These are phyloP conservation scores for Ganaspis brasiliensis DNA, from an alignment of 2,888 invertebrate species.

Conservation along the genomic window DNA sequence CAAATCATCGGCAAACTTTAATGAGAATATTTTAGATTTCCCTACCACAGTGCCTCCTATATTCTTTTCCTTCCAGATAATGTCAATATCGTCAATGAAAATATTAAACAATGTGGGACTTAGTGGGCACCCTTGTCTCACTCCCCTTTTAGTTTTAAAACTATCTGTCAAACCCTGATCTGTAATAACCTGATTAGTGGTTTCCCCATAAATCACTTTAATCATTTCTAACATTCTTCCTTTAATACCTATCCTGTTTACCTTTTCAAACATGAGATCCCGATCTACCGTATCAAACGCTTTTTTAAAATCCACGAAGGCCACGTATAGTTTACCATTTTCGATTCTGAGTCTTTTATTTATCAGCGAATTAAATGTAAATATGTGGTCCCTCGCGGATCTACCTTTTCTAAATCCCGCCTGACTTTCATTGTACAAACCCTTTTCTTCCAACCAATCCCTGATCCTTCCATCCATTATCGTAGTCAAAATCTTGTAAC, in stretches of 20 bases:
- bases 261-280: constrained; percentile 31
- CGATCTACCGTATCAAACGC: constrained; percentile 56
- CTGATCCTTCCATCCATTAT: constrained; percentile 29
- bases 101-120: constrained; percentile 36
- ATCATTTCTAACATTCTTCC: constrained; percentile 42
- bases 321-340: constrained; percentile 47
- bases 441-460: constrained; percentile 28
- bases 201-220: constrained; percentile 45
- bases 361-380: constrained; percentile 49
- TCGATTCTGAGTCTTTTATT: constrained; percentile 42
- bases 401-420: background rate
- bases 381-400: constrained; percentile 47
- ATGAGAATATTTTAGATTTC: constrained; percentile 48
- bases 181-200: constrained; percentile 50
- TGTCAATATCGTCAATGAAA: constrained; percentile 51
- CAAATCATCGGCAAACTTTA: constrained; percentile 58
- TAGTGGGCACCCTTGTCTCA: constrained; percentile 53
- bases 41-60: background rate
- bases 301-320: constrained; percentile 49
- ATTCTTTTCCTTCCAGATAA: constrained; percentile 16
- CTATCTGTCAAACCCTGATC: constrained; percentile 32
- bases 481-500: constrained; percentile 29
- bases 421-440: background rate
- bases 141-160: constrained; percentile 49
- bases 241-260: constrained; percentile 24